Conservation (phyloP, 2,797 vertebrate species). For the Falco cherrug region DNA sequence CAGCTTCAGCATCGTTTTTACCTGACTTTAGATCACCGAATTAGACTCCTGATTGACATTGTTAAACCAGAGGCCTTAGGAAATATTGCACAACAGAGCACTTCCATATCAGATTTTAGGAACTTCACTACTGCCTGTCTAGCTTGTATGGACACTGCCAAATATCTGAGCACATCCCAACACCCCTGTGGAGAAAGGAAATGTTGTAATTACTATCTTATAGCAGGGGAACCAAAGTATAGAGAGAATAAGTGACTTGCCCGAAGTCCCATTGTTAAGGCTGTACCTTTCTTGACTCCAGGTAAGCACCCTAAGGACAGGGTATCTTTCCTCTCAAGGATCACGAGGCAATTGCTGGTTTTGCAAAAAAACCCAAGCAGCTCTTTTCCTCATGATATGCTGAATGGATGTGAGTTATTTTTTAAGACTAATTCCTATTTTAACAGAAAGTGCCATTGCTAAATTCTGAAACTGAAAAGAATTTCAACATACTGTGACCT, state of each 20-base stretch:
- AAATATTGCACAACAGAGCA: not conserved
- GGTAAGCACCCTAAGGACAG: not conserved
- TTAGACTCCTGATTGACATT: not conserved
- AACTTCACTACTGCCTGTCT: not conserved
- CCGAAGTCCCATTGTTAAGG: not conserved
- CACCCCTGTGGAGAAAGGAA: not conserved
- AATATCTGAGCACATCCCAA: not conserved
- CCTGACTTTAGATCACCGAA: not conserved
- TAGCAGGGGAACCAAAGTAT: not conserved
- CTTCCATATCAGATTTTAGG: not conserved
- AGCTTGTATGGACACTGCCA: not conserved
- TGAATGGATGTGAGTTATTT: not conserved
- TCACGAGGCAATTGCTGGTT: not conserved
- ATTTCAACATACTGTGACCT: slow-evolving; percentile 19
- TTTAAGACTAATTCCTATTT: slow-evolving; percentile 25
- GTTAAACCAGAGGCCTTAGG: not conserved
- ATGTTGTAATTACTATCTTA: not conserved
- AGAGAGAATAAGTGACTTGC: not conserved
- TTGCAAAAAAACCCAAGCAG: not conserved
- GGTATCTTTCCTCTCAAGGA: not conserved
- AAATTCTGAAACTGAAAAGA: slow-evolving; percentile 43
- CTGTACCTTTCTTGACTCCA: not conserved
- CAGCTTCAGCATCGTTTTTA: not conserved
- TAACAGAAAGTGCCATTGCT: not conserved
- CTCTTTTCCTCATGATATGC: not conserved